Conservation (phyloP, 2,888 invertebrate species). For the Sipunculus nudus region DNA sequence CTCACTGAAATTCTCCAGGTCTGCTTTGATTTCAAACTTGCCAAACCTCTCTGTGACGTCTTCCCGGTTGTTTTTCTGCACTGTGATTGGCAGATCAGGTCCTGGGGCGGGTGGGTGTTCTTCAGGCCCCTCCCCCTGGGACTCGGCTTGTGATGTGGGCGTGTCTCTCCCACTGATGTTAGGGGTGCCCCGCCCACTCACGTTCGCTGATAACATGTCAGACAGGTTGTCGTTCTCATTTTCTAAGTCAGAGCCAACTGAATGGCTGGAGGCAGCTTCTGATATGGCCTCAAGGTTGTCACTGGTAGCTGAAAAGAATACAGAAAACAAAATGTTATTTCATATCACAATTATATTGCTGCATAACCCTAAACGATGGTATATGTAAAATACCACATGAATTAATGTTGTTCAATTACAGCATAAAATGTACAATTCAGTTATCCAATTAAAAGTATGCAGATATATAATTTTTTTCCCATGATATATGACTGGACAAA, state of each 20-base stretch:
- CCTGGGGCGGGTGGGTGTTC: conserved; percentile 40
- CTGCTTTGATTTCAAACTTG: conserved; percentile 85
- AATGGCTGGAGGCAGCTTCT: conserved; percentile 94
- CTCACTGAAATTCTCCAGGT: too few relatives aligned
- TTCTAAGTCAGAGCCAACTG: conserved; percentile 83
- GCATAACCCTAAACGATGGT: too few relatives aligned
- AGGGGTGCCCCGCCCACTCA: conserved; percentile 78
- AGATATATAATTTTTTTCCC: too few relatives aligned
- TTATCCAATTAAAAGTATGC: too few relatives aligned
- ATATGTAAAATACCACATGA: too few relatives aligned
- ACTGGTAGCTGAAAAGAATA: conserved; percentile 71
- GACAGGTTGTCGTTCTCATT: conserved; percentile 86
- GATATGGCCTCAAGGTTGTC: conserved; percentile 95
- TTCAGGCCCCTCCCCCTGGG: conserved; percentile 17
- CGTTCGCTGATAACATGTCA: conserved; percentile 97
- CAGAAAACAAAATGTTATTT: not conserved
- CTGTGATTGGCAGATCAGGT: conserved; percentile 66
- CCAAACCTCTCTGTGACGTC: conserved; percentile 99
- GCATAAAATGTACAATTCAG: too few relatives aligned
- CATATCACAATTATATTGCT: not conserved
- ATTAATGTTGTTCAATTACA: too few relatives aligned
- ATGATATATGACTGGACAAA: too few relatives aligned
- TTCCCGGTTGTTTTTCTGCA: conserved; percentile 82
- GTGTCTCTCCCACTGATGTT: conserved; percentile 79
- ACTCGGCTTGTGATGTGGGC: conserved; percentile 81